Percentiles rank a stretch among this genome's conserved stretches.
These are phyloP conservation scores for Cryptocheilus praepositus DNA, from an alignment of 2,888 invertebrate genomes.

Conservation along the genomic window DNA sequence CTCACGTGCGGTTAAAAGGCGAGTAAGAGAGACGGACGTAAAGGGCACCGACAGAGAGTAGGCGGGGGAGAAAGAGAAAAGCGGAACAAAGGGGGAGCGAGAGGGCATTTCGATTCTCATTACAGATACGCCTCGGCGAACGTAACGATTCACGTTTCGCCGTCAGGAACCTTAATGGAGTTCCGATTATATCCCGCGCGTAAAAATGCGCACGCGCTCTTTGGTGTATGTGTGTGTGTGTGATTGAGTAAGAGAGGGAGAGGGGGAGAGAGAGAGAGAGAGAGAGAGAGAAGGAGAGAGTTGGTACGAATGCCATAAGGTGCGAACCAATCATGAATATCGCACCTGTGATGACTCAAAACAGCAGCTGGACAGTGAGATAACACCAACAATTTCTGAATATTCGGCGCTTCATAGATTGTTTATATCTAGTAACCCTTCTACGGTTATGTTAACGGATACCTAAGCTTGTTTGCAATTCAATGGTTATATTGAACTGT, in stretches of 20 bases:
- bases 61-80: not conserved
- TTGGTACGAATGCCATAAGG: not conserved
- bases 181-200: conserved; percentile 45
- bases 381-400: no score
- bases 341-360: not conserved
- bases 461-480: no score
- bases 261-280: conserved; percentile 6
- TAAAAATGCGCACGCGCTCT: conserved; percentile 31
- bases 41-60: not conserved
- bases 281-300: not conserved
- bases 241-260: conserved; percentile 2
- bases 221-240: no score
- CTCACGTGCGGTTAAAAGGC: conserved; percentile 33
- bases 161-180: conserved; percentile 49
- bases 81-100: conserved; percentile 10
- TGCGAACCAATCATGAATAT: not conserved
- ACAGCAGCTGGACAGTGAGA: no score
- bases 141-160: conserved; percentile 35
- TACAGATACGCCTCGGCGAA: conserved; percentile 50
- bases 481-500: no score
- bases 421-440: no score
- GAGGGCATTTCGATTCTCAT: conserved; percentile 57
- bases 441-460: no score
- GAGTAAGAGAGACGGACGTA: conserved; percentile 10
- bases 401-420: no score